phyloP scores from a whole-genome alignment of 2,888 invertebrate species.

The Marronus borbonicus region DNA sequence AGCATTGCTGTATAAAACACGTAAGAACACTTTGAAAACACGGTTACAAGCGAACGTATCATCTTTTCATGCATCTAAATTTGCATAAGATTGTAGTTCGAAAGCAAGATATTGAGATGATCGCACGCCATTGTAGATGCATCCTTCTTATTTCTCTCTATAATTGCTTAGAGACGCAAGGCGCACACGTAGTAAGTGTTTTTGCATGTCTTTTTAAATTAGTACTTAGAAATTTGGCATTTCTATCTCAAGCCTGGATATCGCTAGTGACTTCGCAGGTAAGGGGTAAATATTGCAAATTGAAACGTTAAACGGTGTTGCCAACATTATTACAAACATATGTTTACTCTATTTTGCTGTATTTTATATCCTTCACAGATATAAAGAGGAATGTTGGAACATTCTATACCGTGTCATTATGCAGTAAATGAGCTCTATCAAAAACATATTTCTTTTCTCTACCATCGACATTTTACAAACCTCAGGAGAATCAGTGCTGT shows the following conservation, averaged over 20 bases:
- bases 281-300: constrained; percentile 32
- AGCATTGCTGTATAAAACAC: constrained; percentile 36
- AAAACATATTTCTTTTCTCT: constrained; percentile 6
- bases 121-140: constrained; percentile 45
- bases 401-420: neutral
- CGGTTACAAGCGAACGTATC: constrained; percentile 24
- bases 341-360: neutral
- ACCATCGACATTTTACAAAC: constrained; percentile 26
- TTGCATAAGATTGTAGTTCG: constrained; percentile 31
- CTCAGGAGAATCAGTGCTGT: constrained; percentile 52
- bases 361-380: too few relatives aligned
- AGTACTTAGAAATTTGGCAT: constrained; percentile 20
- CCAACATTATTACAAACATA: constrained; percentile 1
- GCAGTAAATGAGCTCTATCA: constrained; percentile 15
- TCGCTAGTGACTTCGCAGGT: constrained; percentile 7
- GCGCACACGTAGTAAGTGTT: constrained; percentile 44
- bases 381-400: neutral
- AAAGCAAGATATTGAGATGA: constrained; percentile 28
- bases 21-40: neutral
- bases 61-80: constrained; percentile 42
- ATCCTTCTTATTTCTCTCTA: constrained; percentile 34
- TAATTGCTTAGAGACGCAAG: constrained; percentile 29
- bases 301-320: neutral
- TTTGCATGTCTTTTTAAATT: constrained; percentile 42
- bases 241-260: constrained; percentile 28